Base-by-base conservation (phyloP, 2,888 invertebrate species). In the Lasius platythorax region DNA sequence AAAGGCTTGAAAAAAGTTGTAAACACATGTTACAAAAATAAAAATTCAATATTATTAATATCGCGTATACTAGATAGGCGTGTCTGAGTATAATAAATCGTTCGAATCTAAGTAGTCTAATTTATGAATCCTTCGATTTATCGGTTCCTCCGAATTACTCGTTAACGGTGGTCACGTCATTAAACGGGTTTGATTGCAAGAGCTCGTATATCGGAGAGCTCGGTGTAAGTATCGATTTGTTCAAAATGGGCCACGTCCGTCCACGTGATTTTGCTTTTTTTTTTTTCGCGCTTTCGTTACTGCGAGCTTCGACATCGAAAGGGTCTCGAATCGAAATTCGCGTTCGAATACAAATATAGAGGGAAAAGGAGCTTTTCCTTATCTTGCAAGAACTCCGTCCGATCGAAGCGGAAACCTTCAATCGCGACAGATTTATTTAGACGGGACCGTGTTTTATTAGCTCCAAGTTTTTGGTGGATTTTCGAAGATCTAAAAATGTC, bases 161-260 rank as follows among this genome's bases (percentile, higher is more conserved):
- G 85, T 78, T 89, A 89, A 90, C 85, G 81, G 82, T 78, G 28
- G 82, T 66, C 58, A 70, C 83, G 72, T 87, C 85, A 87, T 90
- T 89, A 90, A 87, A 84, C 66, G 72, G 63, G 78, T 81, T 89
- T 87, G 84, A 90, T 89, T 87, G 82, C 82, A 37, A 28, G 61
- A 18, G 67, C 37, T 37, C n/a, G 46, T 23, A 64, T 58, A 64
- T 72, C 40, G 83, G 73, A 82, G 75, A 85, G 75, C 56, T 68
- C 76, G 43, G 18, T 56, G 28, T 23, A 46, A 70, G 40, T 61
- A 79, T 70, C 58, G 58, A 79, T 61, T 79, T 70, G 50, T 79
- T 79, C 43, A 40, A 58, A 56, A 79, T 43, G 23, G 11, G 28
- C 30, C 40, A 11, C 43, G 37, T 56, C 53, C 37, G 8, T 56